Conservation (phyloP, 2,797 vertebrate species). For the Mormyrops attenuatus region DNA sequence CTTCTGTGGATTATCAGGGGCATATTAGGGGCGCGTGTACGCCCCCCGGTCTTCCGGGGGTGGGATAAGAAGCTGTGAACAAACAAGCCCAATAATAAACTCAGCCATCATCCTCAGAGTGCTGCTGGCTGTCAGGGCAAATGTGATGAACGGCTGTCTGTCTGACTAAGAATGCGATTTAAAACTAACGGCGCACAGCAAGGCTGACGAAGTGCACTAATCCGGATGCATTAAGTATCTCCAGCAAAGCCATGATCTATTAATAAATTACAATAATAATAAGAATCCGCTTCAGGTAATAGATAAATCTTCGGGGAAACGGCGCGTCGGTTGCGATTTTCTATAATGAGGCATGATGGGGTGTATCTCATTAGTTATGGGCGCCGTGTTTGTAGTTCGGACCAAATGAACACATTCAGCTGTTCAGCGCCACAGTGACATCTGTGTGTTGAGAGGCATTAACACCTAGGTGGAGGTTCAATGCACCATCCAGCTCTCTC, state of each 20-base stretch:
- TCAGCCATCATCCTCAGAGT: not conserved
- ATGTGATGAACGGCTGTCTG: not conserved
- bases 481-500: not conserved
- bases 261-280: not conserved
- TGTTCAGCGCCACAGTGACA: not conserved
- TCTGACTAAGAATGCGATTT: not conserved
- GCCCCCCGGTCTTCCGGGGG: not conserved
- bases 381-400: not conserved
- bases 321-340: not conserved
- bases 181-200: not conserved
- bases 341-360: not conserved
- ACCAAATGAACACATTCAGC: not conserved
- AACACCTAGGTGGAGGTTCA: slow-evolving; percentile 11
- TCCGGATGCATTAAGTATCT: not conserved
- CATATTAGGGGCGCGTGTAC: not conserved
- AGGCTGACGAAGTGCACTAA: not conserved
- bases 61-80: not conserved
- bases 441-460: not conserved
- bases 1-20: not conserved
- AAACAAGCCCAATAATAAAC: not conserved
- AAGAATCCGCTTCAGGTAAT: not conserved
- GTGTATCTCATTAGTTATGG: not conserved
- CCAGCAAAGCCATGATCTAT: not conserved
- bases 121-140: not conserved
- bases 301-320: not conserved